Base-by-base conservation (phyloP, 2,888 invertebrate species). In the Synergus laeviventris region DNA sequence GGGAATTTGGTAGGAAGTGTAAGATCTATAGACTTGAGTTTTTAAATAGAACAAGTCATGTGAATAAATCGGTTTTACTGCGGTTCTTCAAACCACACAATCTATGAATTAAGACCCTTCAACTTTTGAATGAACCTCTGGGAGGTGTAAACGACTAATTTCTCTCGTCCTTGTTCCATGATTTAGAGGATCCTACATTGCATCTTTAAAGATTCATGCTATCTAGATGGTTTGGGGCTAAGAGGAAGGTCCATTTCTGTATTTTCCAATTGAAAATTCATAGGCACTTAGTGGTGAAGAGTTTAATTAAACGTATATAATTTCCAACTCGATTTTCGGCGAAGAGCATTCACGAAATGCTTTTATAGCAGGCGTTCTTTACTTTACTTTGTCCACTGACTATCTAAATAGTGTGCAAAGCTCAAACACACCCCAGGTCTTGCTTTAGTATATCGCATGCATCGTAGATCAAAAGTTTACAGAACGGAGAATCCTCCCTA, bases 241-340 rank as follows among this genome's bases (percentile, higher is more conserved):
- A 1, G 16, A 24, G n/a, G 66, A 36, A 31, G 64, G 16, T 31
- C 49, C 45, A 45, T 24, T 70, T 49, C 31, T 49, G 31, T 31
- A 31, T 49, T 49, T 70, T 70, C n/a, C 9, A 2, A 49, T 49
- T n/a, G 49, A 31, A 70, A 70, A 70, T 49, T 70, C 70, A 70
- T 49, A 49, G 4, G 31, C 49, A 70, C 70, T 70, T 49, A 70
- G 70, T 70, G 49, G 24, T 16, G 18, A 70, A 45, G 70, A n/a
- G 11, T 70, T 49, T 70, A 70, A 70, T 70, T 70, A 70, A 70
- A 31, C 70, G 70, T 70, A 49, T n/a, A 70, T 18, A 66, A 49
- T 49, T 45, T 70, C 49, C 49, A 70, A 4, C 31, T 36, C 11
- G n/a, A 49, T 49, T 70, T 45, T 70, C 31, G 45, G 31, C n/a